phyloP scores from a whole-genome alignment of 2,113 vertebrate species.

The Myiozetetes cayanensis region DNA sequence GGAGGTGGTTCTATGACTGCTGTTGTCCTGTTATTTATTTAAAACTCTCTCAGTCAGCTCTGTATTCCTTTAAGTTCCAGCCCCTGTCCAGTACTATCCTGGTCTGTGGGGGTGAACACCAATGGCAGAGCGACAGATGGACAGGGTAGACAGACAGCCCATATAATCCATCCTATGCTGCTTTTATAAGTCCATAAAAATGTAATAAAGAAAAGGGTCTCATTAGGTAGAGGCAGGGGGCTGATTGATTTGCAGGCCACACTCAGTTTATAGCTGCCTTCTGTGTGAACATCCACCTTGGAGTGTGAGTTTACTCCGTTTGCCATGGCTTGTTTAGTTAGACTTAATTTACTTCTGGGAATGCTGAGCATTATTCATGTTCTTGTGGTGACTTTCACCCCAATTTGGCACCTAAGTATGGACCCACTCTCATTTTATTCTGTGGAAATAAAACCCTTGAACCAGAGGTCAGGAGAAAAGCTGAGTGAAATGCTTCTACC shows the following conservation, averaged over 20 bases:
- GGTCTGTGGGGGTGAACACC: not conserved
- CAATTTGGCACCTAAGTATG: not conserved
- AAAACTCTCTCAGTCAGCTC: not conserved
- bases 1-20: not conserved
- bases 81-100: not conserved
- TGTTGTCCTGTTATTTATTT: not conserved
- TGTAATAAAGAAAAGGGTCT: conserved; percentile 53
- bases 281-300: conserved; percentile 47
- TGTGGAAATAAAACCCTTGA: conserved; percentile 12
- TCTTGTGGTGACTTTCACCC: not conserved
- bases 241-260: conserved; percentile 60
- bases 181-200: conserved; percentile 61
- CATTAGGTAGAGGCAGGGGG: conserved; percentile 57
- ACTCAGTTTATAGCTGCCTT: conserved; percentile 58
- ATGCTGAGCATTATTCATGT: not conserved
- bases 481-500: not conserved
- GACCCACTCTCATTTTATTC: not conserved
- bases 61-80: not conserved
- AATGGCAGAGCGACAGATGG: conserved; percentile 4
- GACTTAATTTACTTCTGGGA: conserved; percentile 19
- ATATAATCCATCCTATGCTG: conserved; percentile 41
- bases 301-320: conserved; percentile 38
- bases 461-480: conserved; percentile 9
- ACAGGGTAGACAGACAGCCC: conserved; percentile 39
- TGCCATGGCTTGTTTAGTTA: conserved; percentile 35